Conservation (phyloP, 2,797 vertebrate species). For the Acrossocheilus wenchowensis region DNA sequence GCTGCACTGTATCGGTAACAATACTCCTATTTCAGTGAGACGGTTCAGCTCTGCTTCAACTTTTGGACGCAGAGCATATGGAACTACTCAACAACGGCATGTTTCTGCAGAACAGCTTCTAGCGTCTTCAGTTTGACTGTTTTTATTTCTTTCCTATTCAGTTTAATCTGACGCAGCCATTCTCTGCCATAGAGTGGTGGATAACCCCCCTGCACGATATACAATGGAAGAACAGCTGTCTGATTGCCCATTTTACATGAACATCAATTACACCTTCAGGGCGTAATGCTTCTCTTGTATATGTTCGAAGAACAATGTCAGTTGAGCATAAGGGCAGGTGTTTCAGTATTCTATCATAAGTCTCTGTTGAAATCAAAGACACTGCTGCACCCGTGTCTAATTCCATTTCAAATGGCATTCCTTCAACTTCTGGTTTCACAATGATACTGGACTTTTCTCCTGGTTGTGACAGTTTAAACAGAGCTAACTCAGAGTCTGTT, state of each 20-base stretch:
- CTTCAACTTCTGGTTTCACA: too few relatives aligned
- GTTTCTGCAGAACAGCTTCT: neutral
- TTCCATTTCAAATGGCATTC: too few relatives aligned
- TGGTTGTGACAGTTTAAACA: too few relatives aligned
- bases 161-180: slow-evolving; percentile 21
- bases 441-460: too few relatives aligned
- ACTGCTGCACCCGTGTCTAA: too few relatives aligned
- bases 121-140: neutral
- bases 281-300: neutral
- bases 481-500: too few relatives aligned
- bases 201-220: neutral
- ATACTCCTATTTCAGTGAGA: too few relatives aligned
- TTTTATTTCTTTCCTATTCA: slow-evolving; percentile 33
- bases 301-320: neutral
- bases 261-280: slow-evolving; percentile 17
- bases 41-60: too few relatives aligned
- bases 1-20: too few relatives aligned
- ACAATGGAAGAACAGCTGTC: slow-evolving; percentile 10
- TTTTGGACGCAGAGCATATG: too few relatives aligned
- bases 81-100: neutral
- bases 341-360: neutral
- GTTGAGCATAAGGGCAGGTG: neutral
- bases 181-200: slow-evolving; percentile 20
- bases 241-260: neutral
- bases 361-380: neutral